Evolutionary conservation across 2,113 vertebrate genomes (phyloP).

Genomic region (Donacobius atricapilla): DNA sequence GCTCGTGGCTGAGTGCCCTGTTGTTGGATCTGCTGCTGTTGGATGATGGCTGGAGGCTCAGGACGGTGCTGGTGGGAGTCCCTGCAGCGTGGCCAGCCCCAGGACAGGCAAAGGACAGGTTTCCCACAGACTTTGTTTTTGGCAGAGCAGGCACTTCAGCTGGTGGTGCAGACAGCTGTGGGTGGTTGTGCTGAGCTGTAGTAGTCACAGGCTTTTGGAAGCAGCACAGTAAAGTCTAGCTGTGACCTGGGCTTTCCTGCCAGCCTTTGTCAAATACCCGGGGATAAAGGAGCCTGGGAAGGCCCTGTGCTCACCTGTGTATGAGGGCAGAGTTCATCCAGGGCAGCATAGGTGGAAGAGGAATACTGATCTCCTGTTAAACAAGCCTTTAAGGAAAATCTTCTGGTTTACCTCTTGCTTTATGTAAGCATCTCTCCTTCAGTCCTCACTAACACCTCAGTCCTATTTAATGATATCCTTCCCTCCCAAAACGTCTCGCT

Average conservation of each 20-base stretch:
- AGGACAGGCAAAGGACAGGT: background rate
- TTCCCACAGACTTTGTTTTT: background rate
- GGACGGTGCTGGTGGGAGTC: background rate
- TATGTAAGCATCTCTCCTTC: background rate
- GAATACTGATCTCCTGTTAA: background rate
- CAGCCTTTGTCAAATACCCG: background rate
- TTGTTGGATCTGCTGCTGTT: background rate
- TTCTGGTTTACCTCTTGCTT: background rate
- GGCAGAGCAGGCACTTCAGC: background rate
- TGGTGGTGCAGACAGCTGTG: background rate
- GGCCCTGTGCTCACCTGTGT: background rate
- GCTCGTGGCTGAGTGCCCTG: fast-evolving
- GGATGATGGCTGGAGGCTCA: background rate
- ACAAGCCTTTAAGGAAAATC: background rate
- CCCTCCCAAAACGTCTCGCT: background rate
- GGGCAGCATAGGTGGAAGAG: background rate
- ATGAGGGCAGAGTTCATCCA: background rate
- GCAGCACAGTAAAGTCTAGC: background rate
- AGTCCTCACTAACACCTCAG: background rate
- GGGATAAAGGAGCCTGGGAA: background rate
- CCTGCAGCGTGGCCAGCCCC: background rate
- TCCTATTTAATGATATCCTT: background rate
- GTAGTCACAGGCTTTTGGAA: background rate
- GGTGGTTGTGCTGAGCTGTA: background rate
- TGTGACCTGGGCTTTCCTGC: background rate